These are phyloP conservation scores for Prinia subflava DNA, from an alignment of 2,113 vertebrate genomes.

Conservation along the genomic window DNA sequence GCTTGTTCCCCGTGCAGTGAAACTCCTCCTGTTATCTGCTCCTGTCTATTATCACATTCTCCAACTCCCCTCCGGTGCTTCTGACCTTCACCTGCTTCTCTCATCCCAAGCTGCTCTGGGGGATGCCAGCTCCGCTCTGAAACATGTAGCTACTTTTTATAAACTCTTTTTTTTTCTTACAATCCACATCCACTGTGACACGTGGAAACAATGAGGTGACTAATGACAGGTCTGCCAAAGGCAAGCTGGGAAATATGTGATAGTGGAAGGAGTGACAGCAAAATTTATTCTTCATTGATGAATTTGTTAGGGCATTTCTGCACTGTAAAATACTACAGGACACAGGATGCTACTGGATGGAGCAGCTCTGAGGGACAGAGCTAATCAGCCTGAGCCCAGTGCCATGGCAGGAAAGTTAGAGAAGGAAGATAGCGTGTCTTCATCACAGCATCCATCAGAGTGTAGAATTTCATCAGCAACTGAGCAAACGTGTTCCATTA, in stretches of 20 bases:
- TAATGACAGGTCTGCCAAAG: not conserved
- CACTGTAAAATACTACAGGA: not conserved
- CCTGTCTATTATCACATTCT: constrained; percentile 16
- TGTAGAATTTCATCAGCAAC: not conserved
- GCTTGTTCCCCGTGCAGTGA: not conserved
- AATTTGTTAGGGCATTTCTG: not conserved
- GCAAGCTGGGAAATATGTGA: not conserved
- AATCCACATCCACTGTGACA: not conserved
- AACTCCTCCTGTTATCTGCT: constrained; percentile 18
- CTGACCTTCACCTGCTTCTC: constrained; percentile 29
- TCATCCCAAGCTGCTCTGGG: not conserved
- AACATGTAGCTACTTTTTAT: not conserved
- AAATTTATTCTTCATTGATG: not conserved
- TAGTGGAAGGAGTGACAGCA: not conserved
- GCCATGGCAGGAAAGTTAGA: not conserved
- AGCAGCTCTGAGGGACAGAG: not conserved
- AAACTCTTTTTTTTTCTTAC: not conserved
- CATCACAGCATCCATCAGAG: not conserved
- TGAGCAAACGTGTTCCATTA: not conserved
- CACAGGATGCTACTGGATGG: not conserved
- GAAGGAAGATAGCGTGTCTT: not conserved
- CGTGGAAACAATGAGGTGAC: not conserved
- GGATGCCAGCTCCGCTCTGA: not conserved
- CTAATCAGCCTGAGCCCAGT: not conserved
- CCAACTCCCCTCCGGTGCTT: not conserved